phyloP scores from a whole-genome alignment of 2,113 vertebrate species.

The Phaethon lepturus region DNA sequence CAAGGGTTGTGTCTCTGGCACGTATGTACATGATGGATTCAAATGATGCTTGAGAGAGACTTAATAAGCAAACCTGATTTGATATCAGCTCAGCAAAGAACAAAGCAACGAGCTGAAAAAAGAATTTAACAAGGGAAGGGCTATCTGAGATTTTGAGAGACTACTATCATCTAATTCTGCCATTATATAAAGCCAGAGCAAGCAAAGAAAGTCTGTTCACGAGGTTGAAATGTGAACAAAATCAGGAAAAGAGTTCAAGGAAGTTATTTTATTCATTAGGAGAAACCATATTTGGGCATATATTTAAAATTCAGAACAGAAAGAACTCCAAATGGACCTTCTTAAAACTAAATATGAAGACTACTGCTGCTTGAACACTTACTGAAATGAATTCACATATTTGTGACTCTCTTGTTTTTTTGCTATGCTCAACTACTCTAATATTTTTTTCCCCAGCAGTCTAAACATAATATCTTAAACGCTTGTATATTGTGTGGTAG shows the following conservation, averaged over 20 bases:
- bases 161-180: background rate
- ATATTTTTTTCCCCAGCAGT: background rate
- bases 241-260: background rate
- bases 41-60: background rate
- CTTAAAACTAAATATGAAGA: constrained; percentile 17
- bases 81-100: background rate
- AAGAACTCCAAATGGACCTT: background rate
- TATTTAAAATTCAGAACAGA: background rate
- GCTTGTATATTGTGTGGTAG: background rate
- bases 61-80: background rate
- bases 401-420: constrained; percentile 13
- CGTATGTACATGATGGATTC: background rate
- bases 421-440: background rate
- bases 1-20: background rate
- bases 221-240: background rate
- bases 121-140: background rate
- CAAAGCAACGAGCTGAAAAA: background rate
- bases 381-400: constrained; percentile 12
- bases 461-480: background rate
- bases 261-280: background rate
- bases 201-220: background rate
- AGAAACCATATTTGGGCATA: background rate
- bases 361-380: constrained; percentile 23
- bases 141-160: background rate
- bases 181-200: background rate